Base-by-base conservation (phyloP, 2,797 vertebrate species). In the Bovichtus variegatus region DNA sequence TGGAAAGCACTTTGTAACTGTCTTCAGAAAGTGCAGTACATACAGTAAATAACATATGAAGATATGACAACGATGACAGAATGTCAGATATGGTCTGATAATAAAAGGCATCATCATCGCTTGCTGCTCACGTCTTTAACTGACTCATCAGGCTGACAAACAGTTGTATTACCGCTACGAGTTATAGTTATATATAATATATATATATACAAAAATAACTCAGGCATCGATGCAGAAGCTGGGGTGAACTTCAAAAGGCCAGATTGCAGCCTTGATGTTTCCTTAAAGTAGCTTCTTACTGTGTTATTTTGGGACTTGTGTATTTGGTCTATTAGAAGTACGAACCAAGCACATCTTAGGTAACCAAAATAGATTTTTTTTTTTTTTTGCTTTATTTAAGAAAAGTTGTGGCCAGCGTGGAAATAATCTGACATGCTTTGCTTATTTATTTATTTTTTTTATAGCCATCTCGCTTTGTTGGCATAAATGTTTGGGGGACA, bases 291-390 rank as follows among this genome's bases (percentile, higher is more conserved):
- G 47, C 47, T 58, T 31, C 23, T 74, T 50, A 18, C n/a, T n/a
- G 1, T 25, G 61, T 65, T 92, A 89, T 91, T 89, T 91, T 83
- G 40, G 81, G 78, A 77, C 27, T 38, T 0, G n/a, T 34, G 66
- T 23, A 19, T 49, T 62, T 31, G 19, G 49, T 68, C 13, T 29
- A 44, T 74, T 65, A 82, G 44, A 72, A 18, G 60, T 8, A 53
- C 2, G 13, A 62, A 53, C 59, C 68, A 43, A 46, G 40, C 7
- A 71, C 29, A 70, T 36, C 43, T 68, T 21, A 10, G 54, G 27
- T 19, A 38, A 71, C 47, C 19, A 9, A 69, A 78, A 49, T 4
- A 53, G 21, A 71, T 27, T 76, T 38, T 41, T 5, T 61, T 13
- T 53, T 13, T 46, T 11, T 27, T 25, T 13, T 13, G 12, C 25